These are phyloP conservation scores for Campylomormyrus numenius DNA, from an alignment of 2,113 vertebrate species.

Conservation along the genomic window DNA sequence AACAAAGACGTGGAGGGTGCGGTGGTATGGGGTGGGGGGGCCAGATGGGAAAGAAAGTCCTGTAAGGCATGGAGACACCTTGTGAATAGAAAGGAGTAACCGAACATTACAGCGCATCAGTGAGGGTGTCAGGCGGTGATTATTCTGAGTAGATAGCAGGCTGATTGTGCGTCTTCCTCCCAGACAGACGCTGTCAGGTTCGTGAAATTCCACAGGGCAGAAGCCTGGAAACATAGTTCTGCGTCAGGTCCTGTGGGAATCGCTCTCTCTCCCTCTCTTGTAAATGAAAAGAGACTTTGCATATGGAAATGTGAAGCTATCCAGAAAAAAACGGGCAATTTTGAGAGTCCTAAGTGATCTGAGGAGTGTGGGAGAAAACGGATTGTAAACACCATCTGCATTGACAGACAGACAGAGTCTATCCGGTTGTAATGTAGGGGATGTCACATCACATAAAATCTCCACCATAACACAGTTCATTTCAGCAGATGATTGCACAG, in stretches of 20 bases:
- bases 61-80: conserved; percentile 4
- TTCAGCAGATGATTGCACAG: conserved; percentile 9
- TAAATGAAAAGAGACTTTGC: conserved; percentile 6
- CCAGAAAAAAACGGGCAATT: conserved; percentile 12
- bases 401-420: conserved; percentile 7
- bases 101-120: background rate
- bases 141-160: conserved; percentile 11
- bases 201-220: conserved; percentile 1
- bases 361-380: background rate
- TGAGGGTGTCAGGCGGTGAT: conserved; percentile 10
- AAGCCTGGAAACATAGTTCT: conserved; percentile 11
- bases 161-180: background rate
- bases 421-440: conserved; percentile 1
- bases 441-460: conserved; percentile 1
- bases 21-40: background rate
- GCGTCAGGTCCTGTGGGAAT: conserved; percentile 10
- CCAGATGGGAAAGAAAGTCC: background rate
- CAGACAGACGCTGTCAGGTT: conserved; percentile 18
- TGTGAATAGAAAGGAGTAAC: background rate
- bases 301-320: conserved; percentile 5
- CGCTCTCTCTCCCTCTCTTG: background rate
- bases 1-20: background rate
- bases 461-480: conserved; percentile 4
- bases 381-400: conserved; percentile 14
- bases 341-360: conserved; percentile 16